Evolutionary conservation across 2,888 invertebrate genomes (phyloP).

Genomic region (Aradus depressus): DNA sequence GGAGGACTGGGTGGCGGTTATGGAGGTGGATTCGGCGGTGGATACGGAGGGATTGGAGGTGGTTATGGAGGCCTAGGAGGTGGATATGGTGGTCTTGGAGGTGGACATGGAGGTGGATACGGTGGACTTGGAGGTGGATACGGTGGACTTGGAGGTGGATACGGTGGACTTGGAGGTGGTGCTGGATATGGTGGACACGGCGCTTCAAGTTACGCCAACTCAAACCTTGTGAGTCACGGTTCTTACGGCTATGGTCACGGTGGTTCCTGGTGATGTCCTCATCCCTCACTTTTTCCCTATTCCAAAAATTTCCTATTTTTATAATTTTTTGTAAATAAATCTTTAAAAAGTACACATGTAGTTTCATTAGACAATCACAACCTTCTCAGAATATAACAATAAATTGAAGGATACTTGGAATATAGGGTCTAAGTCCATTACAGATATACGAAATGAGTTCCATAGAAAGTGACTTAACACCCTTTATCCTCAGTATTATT

Average conservation of each 20-base stretch:
- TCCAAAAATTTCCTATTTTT: too few relatives aligned
- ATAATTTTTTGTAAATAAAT: too few relatives aligned
- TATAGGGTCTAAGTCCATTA: too few relatives aligned
- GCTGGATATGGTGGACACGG: neutral
- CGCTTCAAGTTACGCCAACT: slow-evolving; percentile 9
- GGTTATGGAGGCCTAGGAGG: slow-evolving; percentile 9
- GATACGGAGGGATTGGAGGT: slow-evolving; percentile 9
- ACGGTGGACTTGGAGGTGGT: slow-evolving; percentile 3
- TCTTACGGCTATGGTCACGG: slow-evolving; percentile 10
- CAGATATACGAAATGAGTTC: too few relatives aligned
- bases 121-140: neutral
- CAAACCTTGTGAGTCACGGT: slow-evolving; percentile 9
- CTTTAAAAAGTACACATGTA: too few relatives aligned
- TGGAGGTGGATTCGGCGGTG: slow-evolving; percentile 13
- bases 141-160: neutral
- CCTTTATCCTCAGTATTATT: too few relatives aligned
- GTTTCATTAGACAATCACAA: too few relatives aligned
- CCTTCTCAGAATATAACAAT: too few relatives aligned
- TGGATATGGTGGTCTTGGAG: neutral
- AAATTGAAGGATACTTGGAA: too few relatives aligned
- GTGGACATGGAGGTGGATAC: neutral
- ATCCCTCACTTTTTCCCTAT: too few relatives aligned
- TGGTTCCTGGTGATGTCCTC: neutral
- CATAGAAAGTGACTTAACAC: too few relatives aligned
- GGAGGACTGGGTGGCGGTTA: slow-evolving; percentile 6